Percentiles rank a stretch among this genome's conserved stretches.
phyloP scores from a whole-genome alignment of 2,113 vertebrate species.

The Plecotus auritus region DNA sequence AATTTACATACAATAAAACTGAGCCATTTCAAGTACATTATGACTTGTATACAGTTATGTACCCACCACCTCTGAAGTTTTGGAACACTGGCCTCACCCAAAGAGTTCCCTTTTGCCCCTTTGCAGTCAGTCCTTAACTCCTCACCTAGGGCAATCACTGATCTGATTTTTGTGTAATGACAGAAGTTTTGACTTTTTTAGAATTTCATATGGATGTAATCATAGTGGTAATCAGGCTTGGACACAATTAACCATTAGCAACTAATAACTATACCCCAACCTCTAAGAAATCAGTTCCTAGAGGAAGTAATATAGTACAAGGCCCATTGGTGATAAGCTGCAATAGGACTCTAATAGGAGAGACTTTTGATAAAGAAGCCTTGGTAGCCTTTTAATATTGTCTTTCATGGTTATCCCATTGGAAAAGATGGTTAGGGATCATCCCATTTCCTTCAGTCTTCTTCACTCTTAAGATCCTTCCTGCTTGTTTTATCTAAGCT shows the following conservation, averaged over 20 bases:
- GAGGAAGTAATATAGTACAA: not conserved
- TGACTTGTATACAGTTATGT: not conserved
- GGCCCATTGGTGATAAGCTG: not conserved
- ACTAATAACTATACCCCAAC: not conserved
- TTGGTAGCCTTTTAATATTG: not conserved
- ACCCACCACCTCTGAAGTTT: not conserved
- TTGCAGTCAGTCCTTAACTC: not conserved
- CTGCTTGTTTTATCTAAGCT: not conserved
- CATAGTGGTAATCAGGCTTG: not conserved
- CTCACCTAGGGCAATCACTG: not conserved
- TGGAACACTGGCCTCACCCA: not conserved
- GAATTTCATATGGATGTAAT: constrained; percentile 9
- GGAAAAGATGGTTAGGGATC: not conserved
- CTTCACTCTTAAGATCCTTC: not conserved
- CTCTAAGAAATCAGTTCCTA: not conserved
- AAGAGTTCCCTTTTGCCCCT: not conserved
- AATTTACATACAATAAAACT: not conserved
- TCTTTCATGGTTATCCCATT: not conserved
- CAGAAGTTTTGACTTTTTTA: not conserved
- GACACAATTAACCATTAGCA: not conserved
- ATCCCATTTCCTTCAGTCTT: not conserved
- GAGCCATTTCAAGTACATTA: not conserved
- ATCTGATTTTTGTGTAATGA: not conserved
- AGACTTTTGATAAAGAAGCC: not conserved
- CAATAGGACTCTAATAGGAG: not conserved